Conservation (phyloP, 2,797 vertebrate genomes). For the Syndactyla subalaris region DNA sequence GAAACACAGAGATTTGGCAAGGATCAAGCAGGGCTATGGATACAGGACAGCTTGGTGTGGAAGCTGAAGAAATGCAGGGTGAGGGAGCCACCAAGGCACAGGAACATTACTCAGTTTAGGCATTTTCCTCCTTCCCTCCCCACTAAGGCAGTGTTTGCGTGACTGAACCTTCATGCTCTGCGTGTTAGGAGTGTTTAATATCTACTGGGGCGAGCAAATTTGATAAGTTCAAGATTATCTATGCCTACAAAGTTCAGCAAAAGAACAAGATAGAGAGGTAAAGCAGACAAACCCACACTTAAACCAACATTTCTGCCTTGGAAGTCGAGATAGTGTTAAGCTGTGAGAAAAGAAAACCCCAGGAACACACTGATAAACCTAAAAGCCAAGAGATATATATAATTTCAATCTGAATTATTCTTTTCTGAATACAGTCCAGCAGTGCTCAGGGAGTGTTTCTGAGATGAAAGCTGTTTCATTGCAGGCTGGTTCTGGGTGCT, state of each 20-base stretch:
- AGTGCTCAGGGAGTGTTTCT: background rate
- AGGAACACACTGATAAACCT: background rate
- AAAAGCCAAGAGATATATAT: background rate
- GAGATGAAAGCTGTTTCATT: background rate
- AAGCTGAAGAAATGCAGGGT: background rate
- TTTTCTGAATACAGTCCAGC: background rate
- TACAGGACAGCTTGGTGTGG: background rate
- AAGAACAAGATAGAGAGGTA: background rate
- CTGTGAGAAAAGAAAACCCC: background rate
- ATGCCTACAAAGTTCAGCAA: background rate
- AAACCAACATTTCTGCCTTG: background rate
- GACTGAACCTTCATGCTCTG: background rate
- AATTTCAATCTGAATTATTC: background rate
- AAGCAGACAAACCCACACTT: background rate
- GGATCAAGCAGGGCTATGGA: background rate
- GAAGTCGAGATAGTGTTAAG: background rate
- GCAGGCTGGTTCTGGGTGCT: rapidly evolving
- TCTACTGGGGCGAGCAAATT: background rate
- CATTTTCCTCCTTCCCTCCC: background rate
- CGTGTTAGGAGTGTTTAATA: rapidly evolving
- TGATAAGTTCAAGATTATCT: background rate
- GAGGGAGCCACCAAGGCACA: rapidly evolving
- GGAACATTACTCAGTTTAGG: background rate
- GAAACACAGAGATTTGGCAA: background rate
- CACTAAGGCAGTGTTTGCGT: background rate